Evolutionary conservation across 2,797 vertebrate species (phyloP).

Genomic region (Urocyon cinereoargenteus): DNA sequence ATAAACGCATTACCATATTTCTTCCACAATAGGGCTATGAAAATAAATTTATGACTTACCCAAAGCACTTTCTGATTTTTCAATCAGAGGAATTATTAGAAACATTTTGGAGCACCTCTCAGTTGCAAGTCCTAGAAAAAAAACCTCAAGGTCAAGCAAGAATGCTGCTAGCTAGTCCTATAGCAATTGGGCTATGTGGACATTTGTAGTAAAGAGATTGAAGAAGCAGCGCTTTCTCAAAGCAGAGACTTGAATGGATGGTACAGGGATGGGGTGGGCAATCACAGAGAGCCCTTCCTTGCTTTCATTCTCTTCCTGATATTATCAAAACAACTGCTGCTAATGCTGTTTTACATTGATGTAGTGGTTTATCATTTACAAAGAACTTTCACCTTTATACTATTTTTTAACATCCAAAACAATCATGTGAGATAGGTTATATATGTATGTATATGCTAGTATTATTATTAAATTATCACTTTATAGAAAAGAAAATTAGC

Average conservation of each 20-base stretch:
- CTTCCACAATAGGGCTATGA: neutral
- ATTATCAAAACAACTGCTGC: neutral
- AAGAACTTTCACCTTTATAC: neutral
- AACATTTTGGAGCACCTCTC: neutral
- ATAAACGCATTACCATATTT: neutral
- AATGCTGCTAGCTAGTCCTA: neutral
- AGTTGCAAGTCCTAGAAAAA: neutral
- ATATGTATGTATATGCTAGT: neutral
- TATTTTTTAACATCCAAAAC: neutral
- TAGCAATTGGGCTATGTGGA: neutral
- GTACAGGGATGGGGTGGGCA: neutral
- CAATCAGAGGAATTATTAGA: neutral
- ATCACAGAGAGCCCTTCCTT: neutral
- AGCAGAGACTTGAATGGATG: neutral
- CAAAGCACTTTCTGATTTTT: neutral
- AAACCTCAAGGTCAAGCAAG: neutral
- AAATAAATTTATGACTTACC: constrained; percentile 1
- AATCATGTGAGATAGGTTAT: neutral
- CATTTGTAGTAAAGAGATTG: neutral
- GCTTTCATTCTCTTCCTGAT: neutral
- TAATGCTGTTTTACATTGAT: neutral
- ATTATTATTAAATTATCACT: neutral
- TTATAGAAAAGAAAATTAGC: neutral
- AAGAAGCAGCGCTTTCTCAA: neutral
- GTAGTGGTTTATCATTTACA: neutral